Evolutionary conservation across 2,888 invertebrate species (phyloP).

Genomic region (Odontomyia ornata): DNA sequence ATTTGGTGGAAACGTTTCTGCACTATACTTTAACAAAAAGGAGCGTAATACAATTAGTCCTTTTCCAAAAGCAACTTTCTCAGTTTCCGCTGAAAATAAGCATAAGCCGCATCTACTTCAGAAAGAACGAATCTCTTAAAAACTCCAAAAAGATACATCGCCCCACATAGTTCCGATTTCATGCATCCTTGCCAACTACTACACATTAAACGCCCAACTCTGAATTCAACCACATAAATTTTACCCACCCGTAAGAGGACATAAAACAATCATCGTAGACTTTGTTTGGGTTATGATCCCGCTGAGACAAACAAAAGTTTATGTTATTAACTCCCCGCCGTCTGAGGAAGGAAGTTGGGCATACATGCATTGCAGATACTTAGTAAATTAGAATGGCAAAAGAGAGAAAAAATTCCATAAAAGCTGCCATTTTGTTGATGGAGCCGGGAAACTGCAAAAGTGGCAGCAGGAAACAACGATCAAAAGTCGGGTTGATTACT

Average conservation of each 20-base stretch:
- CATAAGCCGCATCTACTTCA: too few species aligned
- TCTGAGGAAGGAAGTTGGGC: conserved; percentile 10
- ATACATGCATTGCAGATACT: neutral
- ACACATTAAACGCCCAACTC: neutral
- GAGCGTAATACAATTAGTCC: too few species aligned
- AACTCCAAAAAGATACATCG: too few species aligned
- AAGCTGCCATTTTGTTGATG: neutral
- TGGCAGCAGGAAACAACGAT: too few species aligned
- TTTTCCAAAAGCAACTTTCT: too few species aligned
- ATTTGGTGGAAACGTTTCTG: too few species aligned
- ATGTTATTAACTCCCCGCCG: conserved; percentile 47
- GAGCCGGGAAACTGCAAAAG: neutral
- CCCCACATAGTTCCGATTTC: neutral
- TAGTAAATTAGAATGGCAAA: neutral
- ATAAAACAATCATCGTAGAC: conserved; percentile 48
- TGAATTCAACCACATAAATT: neutral
- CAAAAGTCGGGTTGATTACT: too few species aligned
- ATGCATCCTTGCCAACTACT: neutral
- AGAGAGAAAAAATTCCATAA: neutral
- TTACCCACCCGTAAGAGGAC: neutral
- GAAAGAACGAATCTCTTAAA: too few species aligned
- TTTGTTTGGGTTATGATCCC: conserved; percentile 45
- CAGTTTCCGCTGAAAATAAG: too few species aligned
- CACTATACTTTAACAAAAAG: too few species aligned
- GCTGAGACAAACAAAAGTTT: conserved; percentile 46